A percentile compares a stretch with the other conserved stretches of the same genome.
phyloP scores from a whole-genome alignment of 2,113 vertebrate genomes.

The Calonectris borealis region DNA sequence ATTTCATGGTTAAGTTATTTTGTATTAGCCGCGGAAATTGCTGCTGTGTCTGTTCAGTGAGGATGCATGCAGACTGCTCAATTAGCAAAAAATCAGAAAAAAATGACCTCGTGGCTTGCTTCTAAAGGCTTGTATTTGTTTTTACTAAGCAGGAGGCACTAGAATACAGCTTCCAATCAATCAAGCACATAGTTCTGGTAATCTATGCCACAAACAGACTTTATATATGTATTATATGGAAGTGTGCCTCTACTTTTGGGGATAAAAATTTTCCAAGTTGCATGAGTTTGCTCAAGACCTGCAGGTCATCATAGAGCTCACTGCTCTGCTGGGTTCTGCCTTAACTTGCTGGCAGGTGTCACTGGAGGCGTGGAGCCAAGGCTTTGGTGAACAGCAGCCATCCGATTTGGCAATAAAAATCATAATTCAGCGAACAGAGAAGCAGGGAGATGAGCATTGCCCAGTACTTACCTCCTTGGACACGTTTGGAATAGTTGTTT shows the following conservation, averaged over 20 bases:
- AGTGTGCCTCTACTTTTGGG: not conserved
- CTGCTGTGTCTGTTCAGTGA: not conserved
- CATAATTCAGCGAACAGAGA: not conserved
- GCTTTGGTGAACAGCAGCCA: not conserved
- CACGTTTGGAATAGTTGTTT: not conserved
- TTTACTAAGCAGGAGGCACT: not conserved
- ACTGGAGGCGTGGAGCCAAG: not conserved
- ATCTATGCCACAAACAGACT: not conserved
- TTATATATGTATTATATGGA: not conserved
- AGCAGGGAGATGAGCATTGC: not conserved
- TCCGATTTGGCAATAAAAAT: not conserved
- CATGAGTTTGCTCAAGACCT: not conserved
- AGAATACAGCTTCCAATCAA: not conserved
- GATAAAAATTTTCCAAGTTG: not conserved
- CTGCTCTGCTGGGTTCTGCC: not conserved
- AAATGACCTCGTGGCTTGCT: not conserved
- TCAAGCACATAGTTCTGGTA: not conserved
- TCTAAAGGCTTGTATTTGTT: not conserved
- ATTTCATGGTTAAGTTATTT: slow-evolving; percentile 63
- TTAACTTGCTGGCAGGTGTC: not conserved
- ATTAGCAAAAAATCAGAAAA: slow-evolving; percentile 12
- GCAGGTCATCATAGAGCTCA: not conserved
- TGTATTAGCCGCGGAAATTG: slow-evolving; percentile 41
- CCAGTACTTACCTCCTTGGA: not conserved
- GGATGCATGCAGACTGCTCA: slow-evolving; percentile 48